Evolutionary conservation across 2,888 invertebrate genomes (phyloP), one percentile per base, ranked within the genome.

Genomic region (Caenorhabditis japonica): DNA sequence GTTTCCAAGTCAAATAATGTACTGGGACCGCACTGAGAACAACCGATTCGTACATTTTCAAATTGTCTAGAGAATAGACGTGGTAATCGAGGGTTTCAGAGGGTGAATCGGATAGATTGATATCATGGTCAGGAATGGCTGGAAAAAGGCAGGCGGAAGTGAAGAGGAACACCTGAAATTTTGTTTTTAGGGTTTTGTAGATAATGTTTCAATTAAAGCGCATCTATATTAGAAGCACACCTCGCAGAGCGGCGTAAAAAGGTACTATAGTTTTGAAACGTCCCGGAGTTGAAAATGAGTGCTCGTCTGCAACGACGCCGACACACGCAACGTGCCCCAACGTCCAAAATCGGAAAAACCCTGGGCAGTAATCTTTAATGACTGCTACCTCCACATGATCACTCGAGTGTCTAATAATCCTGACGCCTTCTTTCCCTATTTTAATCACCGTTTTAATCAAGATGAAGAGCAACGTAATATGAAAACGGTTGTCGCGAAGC

Each of bases 1-100:
- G 64, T 34, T 64, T 64, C 64, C 64, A 64, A 0, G 64, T 55
- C 27, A 64, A 47, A 41, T 64, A 64, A 33, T 64, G 64, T 13
- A 64, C n/a, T n/a, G 64, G 64, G 8, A 64, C 33, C 8, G 55
- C 64, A 47, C 64, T 55, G 23, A 55, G 64, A 17, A 64, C 25
- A 4, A 64, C 64, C 0, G 64, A 64, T 34, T 64, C 64, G 49
- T 55, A 64, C 30, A 64, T 44, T 25, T 64, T 64, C 41, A 64
- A 27, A n/a, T 55, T 64, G 33, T 64, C 64, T 30, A 64, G 34
- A 12, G 64, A 55, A 49, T 21, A 64, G 15, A 34, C 41, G 25
- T 34, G 38, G 0, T 5, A 23, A 15, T n/a, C n/a, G n/a, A 17
- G 4, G 27, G 33, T 21, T 34, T 51, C 15, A 8, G 44, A 53